Conservation (phyloP, 2,113 vertebrate species). For the Cochlearius cochlearius region DNA sequence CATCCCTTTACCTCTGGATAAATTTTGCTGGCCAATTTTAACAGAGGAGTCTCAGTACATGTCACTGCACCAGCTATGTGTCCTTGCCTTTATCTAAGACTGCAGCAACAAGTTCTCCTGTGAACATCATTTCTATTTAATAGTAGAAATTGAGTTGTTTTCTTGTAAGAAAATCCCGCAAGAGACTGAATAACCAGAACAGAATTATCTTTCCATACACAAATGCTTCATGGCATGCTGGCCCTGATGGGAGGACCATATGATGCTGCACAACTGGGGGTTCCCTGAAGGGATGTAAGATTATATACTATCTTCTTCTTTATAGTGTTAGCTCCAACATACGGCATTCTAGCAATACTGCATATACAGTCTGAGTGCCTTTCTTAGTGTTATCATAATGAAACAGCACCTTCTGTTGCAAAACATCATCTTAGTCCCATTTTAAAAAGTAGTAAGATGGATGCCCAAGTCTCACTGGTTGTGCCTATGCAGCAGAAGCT, state of each 20-base stretch:
- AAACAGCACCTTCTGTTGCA: neutral
- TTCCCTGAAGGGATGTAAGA: neutral
- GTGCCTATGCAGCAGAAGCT: neutral
- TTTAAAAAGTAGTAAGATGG: neutral
- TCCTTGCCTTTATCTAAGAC: neutral
- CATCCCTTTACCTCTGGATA: neutral
- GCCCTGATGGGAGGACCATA: neutral
- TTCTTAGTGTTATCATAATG: neutral
- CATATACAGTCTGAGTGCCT: neutral
- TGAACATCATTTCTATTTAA: neutral
- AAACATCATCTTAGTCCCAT: neutral
- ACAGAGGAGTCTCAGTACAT: neutral
- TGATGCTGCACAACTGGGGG: neutral
- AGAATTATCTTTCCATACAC: neutral
- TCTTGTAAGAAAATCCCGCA: neutral
- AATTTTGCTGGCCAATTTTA: neutral
- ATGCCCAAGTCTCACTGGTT: neutral
- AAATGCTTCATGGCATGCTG: neutral
- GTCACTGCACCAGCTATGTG: neutral
- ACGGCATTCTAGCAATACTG: neutral
- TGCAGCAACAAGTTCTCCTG: neutral
- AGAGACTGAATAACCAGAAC: neutral
- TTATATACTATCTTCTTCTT: neutral
- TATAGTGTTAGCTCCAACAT: neutral
- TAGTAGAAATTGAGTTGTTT: neutral